phyloP scores from a whole-genome alignment of 2,113 vertebrate species.

The Sphaerodactylus townsendi region DNA sequence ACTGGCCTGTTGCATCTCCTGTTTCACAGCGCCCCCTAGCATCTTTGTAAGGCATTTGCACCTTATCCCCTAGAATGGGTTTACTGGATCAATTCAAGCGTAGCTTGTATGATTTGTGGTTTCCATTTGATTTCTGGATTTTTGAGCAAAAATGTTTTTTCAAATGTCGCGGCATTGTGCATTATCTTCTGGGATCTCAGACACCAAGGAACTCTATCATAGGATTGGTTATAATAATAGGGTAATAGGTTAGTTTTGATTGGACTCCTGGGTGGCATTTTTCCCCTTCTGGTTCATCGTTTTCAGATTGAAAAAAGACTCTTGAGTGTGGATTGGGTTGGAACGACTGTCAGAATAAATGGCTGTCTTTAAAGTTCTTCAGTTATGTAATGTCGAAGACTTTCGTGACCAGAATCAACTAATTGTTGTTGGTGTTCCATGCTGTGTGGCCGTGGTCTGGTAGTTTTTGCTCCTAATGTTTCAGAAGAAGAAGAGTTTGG shows the following conservation, averaged over 20 bases:
- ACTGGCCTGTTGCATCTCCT: constrained; percentile 46
- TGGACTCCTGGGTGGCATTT: background rate
- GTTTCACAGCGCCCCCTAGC: constrained; percentile 70
- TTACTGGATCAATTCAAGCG: background rate
- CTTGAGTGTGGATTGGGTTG: background rate
- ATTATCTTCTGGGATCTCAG: background rate
- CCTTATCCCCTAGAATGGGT: background rate
- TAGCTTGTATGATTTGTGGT: background rate
- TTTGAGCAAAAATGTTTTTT: background rate
- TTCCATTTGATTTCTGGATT: background rate
- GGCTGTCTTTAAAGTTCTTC: too few species aligned
- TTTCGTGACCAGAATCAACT: too few species aligned
- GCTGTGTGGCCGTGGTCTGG: too few species aligned
- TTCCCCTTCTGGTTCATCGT: background rate
- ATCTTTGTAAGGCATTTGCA: background rate
- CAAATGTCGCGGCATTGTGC: background rate
- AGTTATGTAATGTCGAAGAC: too few species aligned
- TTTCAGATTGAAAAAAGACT: background rate
- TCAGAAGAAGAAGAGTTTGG: too few species aligned
- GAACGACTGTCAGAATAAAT: background rate
- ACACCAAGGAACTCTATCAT: background rate
- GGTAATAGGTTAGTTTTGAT: background rate
- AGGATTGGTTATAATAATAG: too few species aligned
- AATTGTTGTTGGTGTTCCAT: too few species aligned
- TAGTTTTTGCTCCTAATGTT: too few species aligned